These are phyloP conservation scores for Caerostris darwini DNA, from an alignment of 1,140 invertebrate species.

Conservation along the genomic window DNA sequence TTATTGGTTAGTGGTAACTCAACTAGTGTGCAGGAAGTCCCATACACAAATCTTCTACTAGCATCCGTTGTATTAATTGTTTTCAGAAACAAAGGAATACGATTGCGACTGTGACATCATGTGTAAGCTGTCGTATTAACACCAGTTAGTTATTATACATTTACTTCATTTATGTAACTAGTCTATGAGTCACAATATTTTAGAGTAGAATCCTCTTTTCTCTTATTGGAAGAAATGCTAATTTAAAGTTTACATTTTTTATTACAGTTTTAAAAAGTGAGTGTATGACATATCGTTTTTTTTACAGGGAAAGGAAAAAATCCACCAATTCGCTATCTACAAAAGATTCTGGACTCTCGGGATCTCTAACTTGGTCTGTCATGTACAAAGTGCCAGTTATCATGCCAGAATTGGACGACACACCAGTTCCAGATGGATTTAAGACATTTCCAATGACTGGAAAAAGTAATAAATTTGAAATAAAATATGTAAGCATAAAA, in stretches of 20 bases:
- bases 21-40: too few relatives aligned
- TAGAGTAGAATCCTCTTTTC: not conserved
- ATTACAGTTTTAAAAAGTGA: not conserved
- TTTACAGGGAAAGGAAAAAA: constrained; percentile 23
- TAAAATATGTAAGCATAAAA: too few relatives aligned
- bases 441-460: constrained; percentile 48
- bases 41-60: too few relatives aligned
- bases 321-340: constrained; percentile 62
- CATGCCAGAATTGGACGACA: not conserved
- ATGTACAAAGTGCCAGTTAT: constrained; percentile 63
- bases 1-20: too few relatives aligned
- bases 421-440: constrained; percentile 44
- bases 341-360: constrained; percentile 62
- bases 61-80: too few relatives aligned
- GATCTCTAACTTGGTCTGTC: constrained; percentile 68
- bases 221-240: not conserved
- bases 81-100: too few relatives aligned
- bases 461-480: constrained; percentile 30
- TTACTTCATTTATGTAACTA: too few relatives aligned
- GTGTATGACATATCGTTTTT: not conserved
- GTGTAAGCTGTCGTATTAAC: too few relatives aligned
- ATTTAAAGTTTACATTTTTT: not conserved
- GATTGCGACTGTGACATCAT: too few relatives aligned
- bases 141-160: too few relatives aligned
- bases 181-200: too few relatives aligned